Base-by-base conservation (phyloP, 2,113 vertebrate species). In the Anoura caudifer region DNA sequence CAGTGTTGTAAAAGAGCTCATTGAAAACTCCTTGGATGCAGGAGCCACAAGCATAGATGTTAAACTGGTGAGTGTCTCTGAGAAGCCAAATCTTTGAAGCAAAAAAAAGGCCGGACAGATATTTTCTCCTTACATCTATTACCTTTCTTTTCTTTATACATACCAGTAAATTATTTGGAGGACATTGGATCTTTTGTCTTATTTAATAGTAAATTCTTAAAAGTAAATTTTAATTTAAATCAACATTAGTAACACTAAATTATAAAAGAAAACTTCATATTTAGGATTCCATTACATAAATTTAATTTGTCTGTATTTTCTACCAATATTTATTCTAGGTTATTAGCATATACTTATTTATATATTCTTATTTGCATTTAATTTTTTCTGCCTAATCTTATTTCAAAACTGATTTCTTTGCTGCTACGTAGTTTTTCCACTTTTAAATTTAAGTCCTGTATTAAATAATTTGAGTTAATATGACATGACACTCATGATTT, bases 11-110 rank as follows among this genome's bases (percentile, higher is more conserved):
- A 99, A 99, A 98, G 99, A 99, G 77, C 98, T 99, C 86, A 63
- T 99, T 88, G 99, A 99, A 96, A 99, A 99, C 91, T 98, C 99
- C 8, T 97, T 99, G 97, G 99, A 99, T 97, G 99, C 99, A 5
- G 97, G 97, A 83, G 99, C 99, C 80, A 98, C 99, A 56, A 99
- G 98, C 95, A 96, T 99, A 65, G 99, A 99, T 72, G 96, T 99
- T 76, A 99, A 99, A 98, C 97, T 99, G 98, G 99, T 99, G 98
- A 95, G 98, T 97, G 45, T n/a, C 65, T 26, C 90, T 61, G 54
- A 86, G 82, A 97, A 90, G 36, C 65, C 75, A 80, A 33, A 50
- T 17, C n/a, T 43, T 65, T 54, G 72, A 72, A 81, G 24, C 9
- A 82, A 90, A 89, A 61, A 92, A 92, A 33, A 26, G 76, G 0